Percentiles rank a stretch among this genome's conserved stretches.
Conservation (phyloP, 2,797 vertebrate genomes). For the Liasis olivaceus region DNA sequence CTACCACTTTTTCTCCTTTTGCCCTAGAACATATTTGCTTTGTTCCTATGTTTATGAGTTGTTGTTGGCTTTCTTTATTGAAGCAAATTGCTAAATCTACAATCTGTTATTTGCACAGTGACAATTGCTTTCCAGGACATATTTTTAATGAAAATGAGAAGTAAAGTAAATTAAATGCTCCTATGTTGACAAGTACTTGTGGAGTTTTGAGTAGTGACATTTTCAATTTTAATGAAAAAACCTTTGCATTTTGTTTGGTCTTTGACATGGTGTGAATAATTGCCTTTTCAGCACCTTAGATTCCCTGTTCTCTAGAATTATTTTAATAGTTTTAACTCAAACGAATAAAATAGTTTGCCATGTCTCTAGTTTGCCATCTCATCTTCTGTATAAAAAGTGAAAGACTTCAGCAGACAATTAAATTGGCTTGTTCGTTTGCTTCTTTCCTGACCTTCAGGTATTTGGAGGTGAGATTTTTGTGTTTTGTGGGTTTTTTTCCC, state of each 20-base stretch:
- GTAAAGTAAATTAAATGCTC: conserved; percentile 23
- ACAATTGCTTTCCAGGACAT: conserved; percentile 13
- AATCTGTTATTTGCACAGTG: conserved; percentile 13
- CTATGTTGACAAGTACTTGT: not conserved
- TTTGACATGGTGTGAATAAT: conserved; percentile 22
- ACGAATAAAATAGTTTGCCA: not conserved
- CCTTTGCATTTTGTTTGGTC: conserved; percentile 10
- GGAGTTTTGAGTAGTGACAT: not conserved
- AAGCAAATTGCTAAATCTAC: conserved; percentile 12
- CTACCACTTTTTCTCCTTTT: not conserved
- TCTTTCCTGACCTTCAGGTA: not conserved
- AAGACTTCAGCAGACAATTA: not conserved
- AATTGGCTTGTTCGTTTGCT: not conserved
- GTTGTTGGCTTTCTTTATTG: not conserved
- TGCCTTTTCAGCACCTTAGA: not conserved
- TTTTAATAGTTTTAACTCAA: conserved; percentile 4
- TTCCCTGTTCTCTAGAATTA: not conserved
- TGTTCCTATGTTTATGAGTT: not conserved
- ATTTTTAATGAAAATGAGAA: conserved; percentile 31
- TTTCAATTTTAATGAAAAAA: conserved; percentile 19
- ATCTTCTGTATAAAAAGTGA: not conserved
- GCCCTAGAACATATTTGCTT: not conserved
- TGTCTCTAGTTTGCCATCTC: not conserved
- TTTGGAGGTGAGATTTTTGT: not conserved
- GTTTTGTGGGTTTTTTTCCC: not conserved